phyloP scores from a whole-genome alignment of 1,140 invertebrate species.

The Drosophila pandora region DNA sequence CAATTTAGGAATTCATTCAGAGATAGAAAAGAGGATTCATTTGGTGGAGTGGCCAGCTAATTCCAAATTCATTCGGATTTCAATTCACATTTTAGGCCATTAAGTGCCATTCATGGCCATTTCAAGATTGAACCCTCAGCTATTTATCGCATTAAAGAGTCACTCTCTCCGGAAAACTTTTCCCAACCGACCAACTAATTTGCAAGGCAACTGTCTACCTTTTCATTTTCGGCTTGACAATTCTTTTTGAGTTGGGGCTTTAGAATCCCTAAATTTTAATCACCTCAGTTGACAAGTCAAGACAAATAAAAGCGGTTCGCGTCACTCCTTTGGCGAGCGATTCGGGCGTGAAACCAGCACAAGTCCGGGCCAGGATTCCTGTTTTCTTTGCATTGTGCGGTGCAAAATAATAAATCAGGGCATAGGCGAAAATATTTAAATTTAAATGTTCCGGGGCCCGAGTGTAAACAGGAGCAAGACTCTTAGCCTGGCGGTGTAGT shows the following conservation, averaged over 20 bases:
- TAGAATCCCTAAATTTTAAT: constrained; percentile 67
- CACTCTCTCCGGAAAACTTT: constrained; percentile 25
- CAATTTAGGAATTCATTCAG: constrained; percentile 26
- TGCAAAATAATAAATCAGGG: constrained; percentile 69
- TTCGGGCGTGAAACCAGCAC: constrained; percentile 62
- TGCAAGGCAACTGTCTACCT: constrained; percentile 20
- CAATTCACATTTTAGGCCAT: constrained; percentile 38
- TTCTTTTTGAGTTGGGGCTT: constrained; percentile 31
- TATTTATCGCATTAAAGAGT: constrained; percentile 23
- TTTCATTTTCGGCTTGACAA: constrained; percentile 21
- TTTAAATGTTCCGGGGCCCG: constrained; percentile 73
- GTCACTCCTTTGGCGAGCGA: constrained; percentile 34
- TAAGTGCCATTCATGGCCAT: constrained; percentile 39
- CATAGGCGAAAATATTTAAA: constrained; percentile 82
- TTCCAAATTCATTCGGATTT: constrained; percentile 18
- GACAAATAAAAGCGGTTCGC: constrained; percentile 68
- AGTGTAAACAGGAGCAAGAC: constrained; percentile 44
- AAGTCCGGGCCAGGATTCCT: constrained; percentile 17
- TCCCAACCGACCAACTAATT: constrained; percentile 35
- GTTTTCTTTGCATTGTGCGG: constrained; percentile 22
- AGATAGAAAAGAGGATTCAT: constrained; percentile 13
- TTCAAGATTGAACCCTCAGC: constrained; percentile 17
- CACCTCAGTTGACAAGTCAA: constrained; percentile 74
- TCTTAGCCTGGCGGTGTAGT: constrained; percentile 36
- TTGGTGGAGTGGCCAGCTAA: constrained; percentile 22